Evolutionary conservation across 2,797 vertebrate species (phyloP).

Genomic region (Spea hammondii): DNA sequence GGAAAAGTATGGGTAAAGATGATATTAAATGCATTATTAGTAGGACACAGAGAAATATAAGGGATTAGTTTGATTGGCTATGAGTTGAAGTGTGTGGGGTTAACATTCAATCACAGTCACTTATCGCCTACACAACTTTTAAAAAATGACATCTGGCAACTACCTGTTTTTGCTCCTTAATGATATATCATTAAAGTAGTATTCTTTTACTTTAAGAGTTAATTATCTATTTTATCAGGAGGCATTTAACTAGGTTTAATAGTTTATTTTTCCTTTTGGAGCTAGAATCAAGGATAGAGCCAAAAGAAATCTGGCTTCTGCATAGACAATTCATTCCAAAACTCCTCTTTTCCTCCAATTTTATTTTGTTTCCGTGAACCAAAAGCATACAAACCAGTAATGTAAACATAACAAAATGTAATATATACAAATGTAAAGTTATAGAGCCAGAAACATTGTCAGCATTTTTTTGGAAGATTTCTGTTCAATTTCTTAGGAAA

Average conservation of each 20-base stretch:
- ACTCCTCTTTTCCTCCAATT: neutral
- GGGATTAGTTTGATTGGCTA: too few relatives aligned
- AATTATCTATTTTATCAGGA: neutral
- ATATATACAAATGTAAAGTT: neutral
- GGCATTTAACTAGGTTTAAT: neutral
- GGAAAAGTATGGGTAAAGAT: too few relatives aligned
- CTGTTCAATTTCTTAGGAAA: neutral
- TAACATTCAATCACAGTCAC: too few relatives aligned
- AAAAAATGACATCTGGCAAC: too few relatives aligned
- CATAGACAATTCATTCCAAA: neutral
- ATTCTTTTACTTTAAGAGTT: neutral
- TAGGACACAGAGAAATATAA: too few relatives aligned
- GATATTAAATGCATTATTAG: too few relatives aligned
- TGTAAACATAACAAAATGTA: neutral
- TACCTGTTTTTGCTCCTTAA: too few relatives aligned
- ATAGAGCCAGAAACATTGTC: neutral
- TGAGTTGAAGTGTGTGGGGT: too few relatives aligned
- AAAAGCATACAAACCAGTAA: neutral
- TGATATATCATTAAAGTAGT: neutral
- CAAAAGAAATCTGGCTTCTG: neutral
- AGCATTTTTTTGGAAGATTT: neutral
- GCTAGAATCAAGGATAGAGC: neutral
- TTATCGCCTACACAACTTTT: too few relatives aligned
- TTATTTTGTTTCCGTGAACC: neutral
- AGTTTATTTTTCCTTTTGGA: neutral